These are phyloP conservation scores for Ciconia boyciana DNA, from an alignment of 2,113 vertebrate species.

Conservation along the genomic window DNA sequence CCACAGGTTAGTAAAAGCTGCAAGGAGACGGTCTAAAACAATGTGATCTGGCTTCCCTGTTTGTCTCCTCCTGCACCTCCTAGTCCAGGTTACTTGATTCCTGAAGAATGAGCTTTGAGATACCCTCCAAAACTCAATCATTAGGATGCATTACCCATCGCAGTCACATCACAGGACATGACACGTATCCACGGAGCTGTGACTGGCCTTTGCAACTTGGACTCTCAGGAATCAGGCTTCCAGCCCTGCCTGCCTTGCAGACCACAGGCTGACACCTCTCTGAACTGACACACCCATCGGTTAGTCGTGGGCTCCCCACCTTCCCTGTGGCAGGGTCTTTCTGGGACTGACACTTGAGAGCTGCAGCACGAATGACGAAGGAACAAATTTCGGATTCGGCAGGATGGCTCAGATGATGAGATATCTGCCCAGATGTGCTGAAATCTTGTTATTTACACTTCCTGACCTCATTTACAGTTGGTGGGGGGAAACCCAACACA, in stretches of 20 bases:
- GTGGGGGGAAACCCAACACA: not conserved
- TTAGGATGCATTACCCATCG: not conserved
- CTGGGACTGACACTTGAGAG: not conserved
- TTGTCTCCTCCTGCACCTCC: not conserved
- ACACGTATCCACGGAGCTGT: not conserved
- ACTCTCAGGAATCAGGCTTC: not conserved
- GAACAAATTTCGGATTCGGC: not conserved
- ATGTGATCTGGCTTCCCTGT: not conserved
- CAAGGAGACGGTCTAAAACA: not conserved
- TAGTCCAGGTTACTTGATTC: not conserved
- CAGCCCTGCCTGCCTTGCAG: not conserved
- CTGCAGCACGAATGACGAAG: not conserved
- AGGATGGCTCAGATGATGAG: not conserved
- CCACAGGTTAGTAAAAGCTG: not conserved
- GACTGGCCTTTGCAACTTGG: not conserved
- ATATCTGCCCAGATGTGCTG: not conserved
- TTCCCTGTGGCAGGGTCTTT: not conserved
- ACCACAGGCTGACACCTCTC: not conserved
- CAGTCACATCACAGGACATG: not conserved
- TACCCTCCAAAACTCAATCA: not conserved
- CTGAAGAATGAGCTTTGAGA: not conserved
- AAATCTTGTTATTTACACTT: not conserved
- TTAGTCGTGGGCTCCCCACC: not conserved
- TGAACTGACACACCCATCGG: fast-evolving
- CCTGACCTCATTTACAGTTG: not conserved